Evolutionary conservation across 2,797 vertebrate genomes (phyloP).

Genomic region (Sardinella longiceps): DNA sequence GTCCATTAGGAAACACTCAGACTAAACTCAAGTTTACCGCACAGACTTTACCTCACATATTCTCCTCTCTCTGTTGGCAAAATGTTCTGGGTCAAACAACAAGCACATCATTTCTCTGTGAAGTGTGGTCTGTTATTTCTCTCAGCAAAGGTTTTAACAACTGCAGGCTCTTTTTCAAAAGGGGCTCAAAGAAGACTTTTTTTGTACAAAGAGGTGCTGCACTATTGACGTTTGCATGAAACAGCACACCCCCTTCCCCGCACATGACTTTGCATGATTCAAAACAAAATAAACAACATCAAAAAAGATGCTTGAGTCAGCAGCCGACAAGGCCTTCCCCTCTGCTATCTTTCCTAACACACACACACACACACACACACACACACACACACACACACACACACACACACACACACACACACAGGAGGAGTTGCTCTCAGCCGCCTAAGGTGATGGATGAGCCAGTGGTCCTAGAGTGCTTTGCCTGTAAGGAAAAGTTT

Average conservation of each 20-base stretch:
- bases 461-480: slow-evolving; percentile 9
- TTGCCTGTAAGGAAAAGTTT: slow-evolving; percentile 20
- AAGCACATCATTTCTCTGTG: neutral
- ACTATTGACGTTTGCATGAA: slow-evolving; percentile 15
- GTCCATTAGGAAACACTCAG: no score
- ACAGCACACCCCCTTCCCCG: slow-evolving; percentile 2
- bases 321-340: neutral
- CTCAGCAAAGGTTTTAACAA: neutral
- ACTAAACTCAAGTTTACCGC: neutral
- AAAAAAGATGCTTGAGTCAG: slow-evolving; percentile 10
- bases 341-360: neutral
- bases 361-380: slow-evolving; percentile 24
- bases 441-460: slow-evolving; percentile 2
- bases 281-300: slow-evolving; percentile 24
- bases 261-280: slow-evolving; percentile 12
- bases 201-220: neutral
- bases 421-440: neutral
- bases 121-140: neutral
- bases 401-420: slow-evolving; percentile 27
- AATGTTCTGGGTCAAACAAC: neutral
- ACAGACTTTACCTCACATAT: neutral
- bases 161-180: neutral
- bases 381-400: slow-evolving; percentile 16
- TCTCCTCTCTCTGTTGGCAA: neutral
- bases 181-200: neutral